phyloP scores from a whole-genome alignment of 2,113 vertebrate genomes.

The Proterorhinus semilunaris region DNA sequence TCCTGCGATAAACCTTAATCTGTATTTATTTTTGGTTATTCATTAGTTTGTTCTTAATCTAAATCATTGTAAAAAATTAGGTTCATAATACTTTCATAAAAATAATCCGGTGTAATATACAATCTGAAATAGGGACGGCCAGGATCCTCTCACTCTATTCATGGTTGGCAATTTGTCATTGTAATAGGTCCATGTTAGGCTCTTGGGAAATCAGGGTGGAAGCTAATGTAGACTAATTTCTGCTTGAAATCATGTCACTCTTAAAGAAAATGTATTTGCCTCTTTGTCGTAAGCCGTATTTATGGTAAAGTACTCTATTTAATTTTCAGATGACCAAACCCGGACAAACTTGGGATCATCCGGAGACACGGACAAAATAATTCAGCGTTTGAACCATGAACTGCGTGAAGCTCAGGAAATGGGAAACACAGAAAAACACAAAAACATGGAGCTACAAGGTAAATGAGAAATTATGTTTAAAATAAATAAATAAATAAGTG shows the following conservation, averaged over 20 bases:
- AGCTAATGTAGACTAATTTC: conserved; percentile 41
- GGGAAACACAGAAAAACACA: conserved; percentile 87
- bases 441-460: conserved; percentile 94
- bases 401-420: conserved; percentile 88
- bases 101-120: conserved; percentile 15
- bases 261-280: conserved; percentile 21
- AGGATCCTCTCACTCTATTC: conserved; percentile 58
- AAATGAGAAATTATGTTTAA: conserved; percentile 21
- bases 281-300: background rate
- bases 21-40: background rate
- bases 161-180: conserved; percentile 73
- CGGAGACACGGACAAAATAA: conserved; percentile 87
- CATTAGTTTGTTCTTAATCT: background rate
- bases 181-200: conserved; percentile 66
- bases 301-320: conserved; percentile 2
- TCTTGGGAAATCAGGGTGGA: conserved; percentile 75
- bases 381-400: conserved; percentile 89
- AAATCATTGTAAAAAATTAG: background rate
- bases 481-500: too few species aligned
- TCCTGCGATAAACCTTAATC: too few species aligned
- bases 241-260: conserved; percentile 12
- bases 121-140: conserved; percentile 24
- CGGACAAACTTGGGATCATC: conserved; percentile 83
- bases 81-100: background rate
- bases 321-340: conserved; percentile 84